Evolutionary conservation across 53 echinoderm and acorn worm species (phyloP).

Genomic region (Astropecten irregularis): DNA sequence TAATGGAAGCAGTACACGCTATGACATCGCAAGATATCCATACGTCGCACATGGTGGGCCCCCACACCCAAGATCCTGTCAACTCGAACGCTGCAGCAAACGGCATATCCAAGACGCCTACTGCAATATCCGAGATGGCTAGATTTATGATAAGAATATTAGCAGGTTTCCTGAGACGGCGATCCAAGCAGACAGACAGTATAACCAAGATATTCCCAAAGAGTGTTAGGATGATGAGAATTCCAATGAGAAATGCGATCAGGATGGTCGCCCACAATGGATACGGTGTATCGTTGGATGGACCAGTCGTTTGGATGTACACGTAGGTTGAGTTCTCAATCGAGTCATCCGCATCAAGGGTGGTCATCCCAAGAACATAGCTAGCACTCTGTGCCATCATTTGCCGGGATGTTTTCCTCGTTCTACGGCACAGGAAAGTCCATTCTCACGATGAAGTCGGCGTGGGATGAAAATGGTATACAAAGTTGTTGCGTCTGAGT

Average conservation of each 20-base stretch:
- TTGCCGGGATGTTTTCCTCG: no score
- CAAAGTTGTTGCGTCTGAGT: no score
- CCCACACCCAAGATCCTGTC: constrained; percentile 74
- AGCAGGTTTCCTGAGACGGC: constrained; percentile 82
- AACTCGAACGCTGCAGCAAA: constrained; percentile 72
- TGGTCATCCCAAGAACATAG: no score
- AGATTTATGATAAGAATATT: constrained; percentile 92
- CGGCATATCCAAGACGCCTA: constrained; percentile 93
- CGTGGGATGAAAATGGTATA: no score
- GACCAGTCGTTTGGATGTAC: background rate
- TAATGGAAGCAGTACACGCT: constrained; percentile 87
- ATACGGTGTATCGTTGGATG: background rate
- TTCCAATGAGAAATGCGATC: background rate
- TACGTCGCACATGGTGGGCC: constrained; percentile 69
- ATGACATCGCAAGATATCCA: constrained; percentile 83
- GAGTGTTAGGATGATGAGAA: constrained; percentile 63
- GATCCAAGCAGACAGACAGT: constrained; percentile 80
- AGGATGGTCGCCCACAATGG: constrained; percentile 22
- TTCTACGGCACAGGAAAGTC: no score
- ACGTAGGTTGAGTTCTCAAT: background rate
- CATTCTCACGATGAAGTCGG: no score
- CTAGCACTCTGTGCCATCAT: no score
- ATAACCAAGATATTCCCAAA: constrained; percentile 87
- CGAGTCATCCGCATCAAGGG: background rate
- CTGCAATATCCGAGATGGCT: constrained; percentile 83